These are phyloP conservation scores for Tenebrosternarchus preto DNA, from an alignment of 2,113 vertebrate species.

Conservation along the genomic window DNA sequence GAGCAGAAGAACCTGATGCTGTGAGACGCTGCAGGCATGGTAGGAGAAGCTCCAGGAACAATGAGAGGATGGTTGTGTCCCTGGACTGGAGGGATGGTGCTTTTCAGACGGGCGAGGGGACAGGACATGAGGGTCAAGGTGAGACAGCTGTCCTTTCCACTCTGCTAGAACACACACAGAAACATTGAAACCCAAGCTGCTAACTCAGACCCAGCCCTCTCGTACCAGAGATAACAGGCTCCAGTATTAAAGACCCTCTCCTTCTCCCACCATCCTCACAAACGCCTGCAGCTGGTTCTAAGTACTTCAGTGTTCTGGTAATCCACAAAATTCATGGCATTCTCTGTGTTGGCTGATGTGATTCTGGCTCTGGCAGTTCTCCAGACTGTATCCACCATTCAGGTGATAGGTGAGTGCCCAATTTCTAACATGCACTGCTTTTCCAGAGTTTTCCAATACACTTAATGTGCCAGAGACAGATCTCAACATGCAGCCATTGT, in stretches of 20 bases:
- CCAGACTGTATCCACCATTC: slow-evolving; percentile 39
- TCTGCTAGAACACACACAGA: slow-evolving; percentile 12
- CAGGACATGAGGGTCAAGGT: slow-evolving; percentile 65
- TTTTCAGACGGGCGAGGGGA: slow-evolving; percentile 27
- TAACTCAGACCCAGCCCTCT: slow-evolving; percentile 7
- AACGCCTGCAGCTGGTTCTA: not conserved
- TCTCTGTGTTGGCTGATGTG: slow-evolving; percentile 39
- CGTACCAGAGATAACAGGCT: slow-evolving; percentile 11
- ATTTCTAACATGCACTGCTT: not conserved
- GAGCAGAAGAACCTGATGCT: not conserved
- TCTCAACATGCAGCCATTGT: no score
- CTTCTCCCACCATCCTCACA: not conserved
- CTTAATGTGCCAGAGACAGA: no score
- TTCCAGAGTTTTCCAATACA: not conserved
- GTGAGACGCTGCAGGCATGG: not conserved
- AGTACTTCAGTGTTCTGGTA: not conserved
- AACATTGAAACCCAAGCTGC: slow-evolving; percentile 8
- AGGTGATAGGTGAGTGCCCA: slow-evolving; percentile 62
- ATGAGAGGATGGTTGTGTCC: slow-evolving; percentile 70
- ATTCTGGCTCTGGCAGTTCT: slow-evolving; percentile 54
- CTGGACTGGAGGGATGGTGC: slow-evolving; percentile 40
- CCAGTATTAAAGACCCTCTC: slow-evolving; percentile 22
- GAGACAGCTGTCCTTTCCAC: slow-evolving; percentile 54
- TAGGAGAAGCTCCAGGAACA: slow-evolving; percentile 62
- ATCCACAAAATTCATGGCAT: not conserved